Percentiles rank a stretch among this genome's conserved stretches.
Evolutionary conservation across 2,888 invertebrate species (phyloP).

Genomic region (Zygothrica quintamaculata): DNA sequence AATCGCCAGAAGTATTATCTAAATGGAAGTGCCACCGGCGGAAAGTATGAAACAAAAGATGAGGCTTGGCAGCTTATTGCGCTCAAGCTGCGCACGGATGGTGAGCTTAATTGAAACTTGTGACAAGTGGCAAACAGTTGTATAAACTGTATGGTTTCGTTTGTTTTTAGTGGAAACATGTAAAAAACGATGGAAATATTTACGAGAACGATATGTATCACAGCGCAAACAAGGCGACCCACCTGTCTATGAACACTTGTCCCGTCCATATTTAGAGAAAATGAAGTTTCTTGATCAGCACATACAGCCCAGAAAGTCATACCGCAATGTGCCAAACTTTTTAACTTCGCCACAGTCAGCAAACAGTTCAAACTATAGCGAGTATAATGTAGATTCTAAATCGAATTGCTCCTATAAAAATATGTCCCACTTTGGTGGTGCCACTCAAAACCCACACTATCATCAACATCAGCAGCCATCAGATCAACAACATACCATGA

Average conservation of each 20-base stretch:
- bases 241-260: conserved; percentile 84
- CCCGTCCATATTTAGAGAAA: conserved; percentile 84
- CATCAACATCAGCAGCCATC: conserved; percentile 56
- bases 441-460: conserved; percentile 68
- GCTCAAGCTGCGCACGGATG: conserved; percentile 82
- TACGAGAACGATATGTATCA: conserved; percentile 84
- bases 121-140: conserved; percentile 10
- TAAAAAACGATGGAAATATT: conserved; percentile 84
- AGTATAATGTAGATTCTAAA: conserved; percentile 84
- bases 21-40: conserved; percentile 75
- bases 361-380: conserved; percentile 81
- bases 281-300: conserved; percentile 85
- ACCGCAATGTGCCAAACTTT: conserved; percentile 83
- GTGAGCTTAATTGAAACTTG: conserved; percentile 62
- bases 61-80: conserved; percentile 84
- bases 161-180: conserved; percentile 84
- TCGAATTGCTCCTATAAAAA: conserved; percentile 83
- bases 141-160: conserved; percentile 2
- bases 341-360: conserved; percentile 83
- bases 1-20: conserved; percentile 84
- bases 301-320: conserved; percentile 84
- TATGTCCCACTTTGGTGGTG: conserved; percentile 67
- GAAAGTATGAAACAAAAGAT: conserved; percentile 84
- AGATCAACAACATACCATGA: conserved; percentile 76
- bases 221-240: conserved; percentile 84